Conservation (phyloP, 2,113 vertebrate species). For the Manacus vitellinus region DNA sequence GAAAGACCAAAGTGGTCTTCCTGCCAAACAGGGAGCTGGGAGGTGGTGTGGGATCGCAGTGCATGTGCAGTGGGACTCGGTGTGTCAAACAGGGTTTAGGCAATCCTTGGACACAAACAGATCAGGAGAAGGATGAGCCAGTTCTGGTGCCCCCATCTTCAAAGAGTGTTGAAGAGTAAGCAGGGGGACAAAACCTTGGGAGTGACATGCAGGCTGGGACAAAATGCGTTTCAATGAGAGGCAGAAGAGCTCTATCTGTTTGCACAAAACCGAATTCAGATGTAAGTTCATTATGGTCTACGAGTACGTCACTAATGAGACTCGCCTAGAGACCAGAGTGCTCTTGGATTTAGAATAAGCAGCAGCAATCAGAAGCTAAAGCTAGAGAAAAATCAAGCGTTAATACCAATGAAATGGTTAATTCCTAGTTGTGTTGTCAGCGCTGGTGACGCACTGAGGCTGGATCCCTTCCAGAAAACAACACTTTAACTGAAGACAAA, state of each 20-base stretch:
- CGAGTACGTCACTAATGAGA: neutral
- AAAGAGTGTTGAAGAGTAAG: neutral
- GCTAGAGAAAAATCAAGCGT: neutral
- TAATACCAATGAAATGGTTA: conserved; percentile 15
- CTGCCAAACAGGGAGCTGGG: neutral
- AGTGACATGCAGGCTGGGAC: neutral
- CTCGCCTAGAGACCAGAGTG: neutral
- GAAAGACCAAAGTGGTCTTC: neutral
- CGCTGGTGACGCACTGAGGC: neutral
- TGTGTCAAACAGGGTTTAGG: neutral
- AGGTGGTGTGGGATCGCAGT: neutral
- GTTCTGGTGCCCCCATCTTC: neutral
- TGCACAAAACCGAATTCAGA: neutral
- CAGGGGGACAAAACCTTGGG: neutral
- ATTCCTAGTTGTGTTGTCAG: conserved; percentile 43
- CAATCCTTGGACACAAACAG: neutral
- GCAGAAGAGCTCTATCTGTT: neutral
- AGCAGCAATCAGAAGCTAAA: neutral
- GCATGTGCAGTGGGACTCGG: fast-evolving
- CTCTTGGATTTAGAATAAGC: neutral
- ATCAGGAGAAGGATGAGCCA: neutral
- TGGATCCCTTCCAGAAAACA: conserved; percentile 59
- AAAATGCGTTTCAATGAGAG: neutral
- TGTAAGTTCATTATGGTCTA: neutral
- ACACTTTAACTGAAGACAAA: conserved; percentile 45